Evolutionary conservation across 2,113 vertebrate genomes (phyloP).

Genomic region (Synchiropus splendidus): DNA sequence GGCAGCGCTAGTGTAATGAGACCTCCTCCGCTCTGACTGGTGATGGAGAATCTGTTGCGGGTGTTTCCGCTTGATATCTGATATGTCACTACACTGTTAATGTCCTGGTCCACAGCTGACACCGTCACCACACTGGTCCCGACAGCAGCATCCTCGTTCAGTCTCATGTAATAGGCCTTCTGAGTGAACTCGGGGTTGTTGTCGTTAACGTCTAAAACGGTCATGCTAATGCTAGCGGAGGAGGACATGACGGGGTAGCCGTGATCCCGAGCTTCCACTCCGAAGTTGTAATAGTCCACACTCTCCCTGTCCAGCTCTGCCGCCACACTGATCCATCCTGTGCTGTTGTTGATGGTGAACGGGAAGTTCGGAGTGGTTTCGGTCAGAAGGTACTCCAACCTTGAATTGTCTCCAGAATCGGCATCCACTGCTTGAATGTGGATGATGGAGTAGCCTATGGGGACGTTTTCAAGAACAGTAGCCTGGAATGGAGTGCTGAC

Average conservation of each 20-base stretch:
- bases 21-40: slow-evolving; percentile 86
- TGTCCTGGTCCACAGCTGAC: slow-evolving; percentile 84
- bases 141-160: slow-evolving; percentile 87
- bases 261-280: slow-evolving; percentile 84
- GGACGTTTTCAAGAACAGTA: slow-evolving; percentile 87
- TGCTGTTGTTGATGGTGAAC: slow-evolving; percentile 87
- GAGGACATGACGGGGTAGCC: slow-evolving; percentile 79
- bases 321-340: slow-evolving; percentile 86
- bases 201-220: slow-evolving; percentile 87
- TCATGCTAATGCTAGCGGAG: slow-evolving; percentile 85
- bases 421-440: slow-evolving; percentile 90
- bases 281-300: slow-evolving; percentile 86
- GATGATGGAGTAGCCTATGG: slow-evolving; percentile 84
- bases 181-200: slow-evolving; percentile 92
- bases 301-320: slow-evolving; percentile 84
- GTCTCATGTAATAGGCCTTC: slow-evolving; percentile 75
- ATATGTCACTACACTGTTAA: slow-evolving; percentile 89
- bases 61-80: slow-evolving; percentile 94
- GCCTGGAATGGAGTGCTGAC: slow-evolving; percentile 94
- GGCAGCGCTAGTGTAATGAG: slow-evolving; percentile 86
- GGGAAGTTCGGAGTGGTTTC: slow-evolving; percentile 73
- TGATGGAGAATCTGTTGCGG: slow-evolving; percentile 93
- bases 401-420: slow-evolving; percentile 84
- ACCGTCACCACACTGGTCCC: slow-evolving; percentile 90
- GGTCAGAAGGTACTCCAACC: slow-evolving; percentile 77